A percentile compares a stretch with the other conserved stretches of the same genome.
phyloP scores from a whole-genome alignment of 2,888 invertebrate genomes.

The Eurois occulta region DNA sequence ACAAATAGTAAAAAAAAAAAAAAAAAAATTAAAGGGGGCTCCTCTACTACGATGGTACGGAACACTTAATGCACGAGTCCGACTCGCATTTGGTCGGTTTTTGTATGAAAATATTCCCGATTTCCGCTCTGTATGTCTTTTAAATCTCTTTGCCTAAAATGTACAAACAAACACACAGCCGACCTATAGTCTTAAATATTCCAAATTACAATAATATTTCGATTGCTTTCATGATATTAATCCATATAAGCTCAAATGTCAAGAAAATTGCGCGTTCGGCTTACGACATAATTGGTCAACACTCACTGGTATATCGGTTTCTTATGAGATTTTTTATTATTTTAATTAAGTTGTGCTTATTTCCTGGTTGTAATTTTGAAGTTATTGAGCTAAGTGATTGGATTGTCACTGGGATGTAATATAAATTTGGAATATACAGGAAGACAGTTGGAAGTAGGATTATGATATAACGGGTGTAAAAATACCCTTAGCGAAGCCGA shows the following conservation, averaged over 20 bases:
- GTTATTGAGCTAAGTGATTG: not conserved
- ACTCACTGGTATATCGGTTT: constrained; percentile 32
- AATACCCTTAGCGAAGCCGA: too few relatives aligned
- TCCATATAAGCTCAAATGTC: constrained; percentile 38
- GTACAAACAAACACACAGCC: not conserved
- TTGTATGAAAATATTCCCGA: too few relatives aligned
- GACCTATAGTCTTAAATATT: not conserved
- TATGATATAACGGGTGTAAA: not conserved
- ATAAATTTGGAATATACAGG: not conserved
- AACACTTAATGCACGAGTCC: too few relatives aligned
- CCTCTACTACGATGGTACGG: too few relatives aligned
- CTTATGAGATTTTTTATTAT: constrained; percentile 13
- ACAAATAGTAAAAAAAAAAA: too few relatives aligned
- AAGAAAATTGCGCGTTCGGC: constrained; percentile 27
- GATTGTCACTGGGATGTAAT: not conserved
- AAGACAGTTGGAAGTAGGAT: not conserved
- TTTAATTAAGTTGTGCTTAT: not conserved
- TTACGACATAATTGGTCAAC: constrained; percentile 30
- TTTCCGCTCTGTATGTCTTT: too few relatives aligned
- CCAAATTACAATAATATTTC: constrained; percentile 25
- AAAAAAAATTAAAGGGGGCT: too few relatives aligned
- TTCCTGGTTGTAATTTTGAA: constrained; percentile 27
- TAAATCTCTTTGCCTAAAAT: not conserved
- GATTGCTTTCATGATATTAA: constrained; percentile 48
- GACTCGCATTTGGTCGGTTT: too few relatives aligned